Evolutionary conservation across 2,888 invertebrate genomes (phyloP).

Genomic region (Ichneumoninae sp.): DNA sequence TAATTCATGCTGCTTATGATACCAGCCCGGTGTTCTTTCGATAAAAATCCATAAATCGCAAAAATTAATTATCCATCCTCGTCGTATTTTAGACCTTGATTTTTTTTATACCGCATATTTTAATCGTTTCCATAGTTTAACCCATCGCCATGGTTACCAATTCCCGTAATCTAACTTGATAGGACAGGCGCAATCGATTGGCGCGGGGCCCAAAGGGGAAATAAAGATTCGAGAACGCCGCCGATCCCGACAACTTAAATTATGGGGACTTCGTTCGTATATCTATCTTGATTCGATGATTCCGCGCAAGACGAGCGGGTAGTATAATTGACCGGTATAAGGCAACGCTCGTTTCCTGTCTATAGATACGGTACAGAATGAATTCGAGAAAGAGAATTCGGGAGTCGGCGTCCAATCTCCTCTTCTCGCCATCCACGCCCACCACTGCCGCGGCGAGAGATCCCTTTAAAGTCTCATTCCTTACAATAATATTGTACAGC

Average conservation of each 20-base stretch:
- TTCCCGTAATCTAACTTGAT: neutral
- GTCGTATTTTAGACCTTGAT: constrained; percentile 18
- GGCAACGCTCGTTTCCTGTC: constrained; percentile 45
- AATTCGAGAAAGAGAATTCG: constrained; percentile 21
- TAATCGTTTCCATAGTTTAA: neutral
- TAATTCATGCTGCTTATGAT: constrained; percentile 29
- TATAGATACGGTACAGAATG: constrained; percentile 7
- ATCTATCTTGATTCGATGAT: constrained; percentile 5
- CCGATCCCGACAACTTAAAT: neutral
- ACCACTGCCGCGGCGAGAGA: constrained; percentile 66
- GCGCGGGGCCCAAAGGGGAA: neutral
- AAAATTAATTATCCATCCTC: constrained; percentile 37
- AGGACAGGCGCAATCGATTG: neutral
- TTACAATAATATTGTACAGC: constrained; percentile 77
- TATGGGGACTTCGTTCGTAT: neutral
- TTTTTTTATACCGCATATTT: neutral
- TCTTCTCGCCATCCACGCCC: constrained; percentile 60
- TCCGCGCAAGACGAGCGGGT: constrained; percentile 19
- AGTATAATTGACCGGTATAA: constrained; percentile 39
- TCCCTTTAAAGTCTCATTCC: constrained; percentile 47
- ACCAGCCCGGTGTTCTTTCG: neutral
- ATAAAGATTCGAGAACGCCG: neutral
- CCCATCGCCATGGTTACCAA: neutral
- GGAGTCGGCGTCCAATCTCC: constrained; percentile 49
- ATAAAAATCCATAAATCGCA: constrained; percentile 51